Conservation (phyloP, 2,888 invertebrate genomes). For the Tenthredo amoena region DNA sequence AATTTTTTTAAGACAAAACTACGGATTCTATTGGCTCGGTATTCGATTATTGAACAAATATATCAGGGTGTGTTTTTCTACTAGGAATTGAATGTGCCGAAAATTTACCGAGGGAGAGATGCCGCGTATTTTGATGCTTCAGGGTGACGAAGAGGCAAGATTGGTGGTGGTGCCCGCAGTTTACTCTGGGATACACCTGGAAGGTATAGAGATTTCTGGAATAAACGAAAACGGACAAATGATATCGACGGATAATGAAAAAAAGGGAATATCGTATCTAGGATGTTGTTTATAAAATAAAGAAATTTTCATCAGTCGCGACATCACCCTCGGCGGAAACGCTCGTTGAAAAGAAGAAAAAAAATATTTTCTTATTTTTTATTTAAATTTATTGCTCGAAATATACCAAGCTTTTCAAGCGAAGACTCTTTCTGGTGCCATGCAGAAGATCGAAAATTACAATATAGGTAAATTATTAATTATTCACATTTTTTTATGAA, state of each 20-base stretch:
- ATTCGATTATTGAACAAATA: constrained; percentile 17
- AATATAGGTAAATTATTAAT: constrained; percentile 32
- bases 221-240: constrained; percentile 28
- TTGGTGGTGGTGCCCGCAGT: background rate
- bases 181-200: background rate
- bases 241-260: constrained; percentile 11
- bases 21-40: background rate
- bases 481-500: background rate
- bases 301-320: constrained; percentile 50
- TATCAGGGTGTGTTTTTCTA: background rate
- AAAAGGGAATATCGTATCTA: constrained; percentile 38
- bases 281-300: constrained; percentile 46
- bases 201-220: background rate
- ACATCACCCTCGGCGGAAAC: constrained; percentile 42
- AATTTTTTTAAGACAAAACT: background rate
- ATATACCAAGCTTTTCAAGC: background rate
- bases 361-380: constrained; percentile 21
- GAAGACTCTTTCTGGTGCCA: constrained; percentile 29
- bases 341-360: constrained; percentile 44
- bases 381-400: constrained; percentile 30
- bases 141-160: background rate
- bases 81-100: background rate
- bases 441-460: constrained; percentile 34
- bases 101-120: background rate
- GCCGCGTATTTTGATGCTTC: background rate